Conservation (phyloP, 2,113 vertebrate species). For the Trochalopteron elliotii region DNA sequence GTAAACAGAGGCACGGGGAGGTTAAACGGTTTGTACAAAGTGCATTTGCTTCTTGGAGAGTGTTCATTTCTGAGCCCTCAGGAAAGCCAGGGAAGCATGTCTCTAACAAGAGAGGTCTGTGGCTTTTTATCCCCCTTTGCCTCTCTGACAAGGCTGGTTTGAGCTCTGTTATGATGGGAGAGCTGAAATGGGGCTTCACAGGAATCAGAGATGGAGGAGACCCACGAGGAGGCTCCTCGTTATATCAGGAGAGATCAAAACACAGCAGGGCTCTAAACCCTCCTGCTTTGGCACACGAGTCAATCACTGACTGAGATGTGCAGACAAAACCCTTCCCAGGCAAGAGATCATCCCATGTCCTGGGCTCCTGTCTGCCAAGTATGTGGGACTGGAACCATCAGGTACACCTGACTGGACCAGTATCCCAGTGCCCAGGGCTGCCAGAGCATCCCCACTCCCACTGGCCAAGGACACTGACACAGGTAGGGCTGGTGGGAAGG, state of each 20-base stretch:
- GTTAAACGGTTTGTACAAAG: background rate
- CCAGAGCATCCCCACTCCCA: background rate
- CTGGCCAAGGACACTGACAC: background rate
- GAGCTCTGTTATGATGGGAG: background rate
- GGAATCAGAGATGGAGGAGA: background rate
- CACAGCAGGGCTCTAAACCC: fast-evolving
- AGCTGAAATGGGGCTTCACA: background rate
- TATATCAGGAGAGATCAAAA: background rate
- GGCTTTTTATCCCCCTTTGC: background rate
- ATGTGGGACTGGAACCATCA: background rate
- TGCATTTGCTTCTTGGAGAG: background rate
- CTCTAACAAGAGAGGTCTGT: background rate
- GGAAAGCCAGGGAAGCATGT: background rate
- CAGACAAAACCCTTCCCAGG: background rate
- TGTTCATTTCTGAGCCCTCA: background rate
- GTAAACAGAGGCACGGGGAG: slow-evolving; percentile 41
- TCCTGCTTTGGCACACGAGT: background rate
- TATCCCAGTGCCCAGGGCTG: background rate
- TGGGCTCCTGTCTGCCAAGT: background rate
- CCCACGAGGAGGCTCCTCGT: background rate
- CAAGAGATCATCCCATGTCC: background rate
- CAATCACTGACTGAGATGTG: background rate
- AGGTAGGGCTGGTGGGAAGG: background rate
- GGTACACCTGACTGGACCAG: background rate
- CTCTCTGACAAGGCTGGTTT: background rate